Base-by-base conservation (phyloP, 1,140 invertebrate species). In the Orchesella cincta region DNA sequence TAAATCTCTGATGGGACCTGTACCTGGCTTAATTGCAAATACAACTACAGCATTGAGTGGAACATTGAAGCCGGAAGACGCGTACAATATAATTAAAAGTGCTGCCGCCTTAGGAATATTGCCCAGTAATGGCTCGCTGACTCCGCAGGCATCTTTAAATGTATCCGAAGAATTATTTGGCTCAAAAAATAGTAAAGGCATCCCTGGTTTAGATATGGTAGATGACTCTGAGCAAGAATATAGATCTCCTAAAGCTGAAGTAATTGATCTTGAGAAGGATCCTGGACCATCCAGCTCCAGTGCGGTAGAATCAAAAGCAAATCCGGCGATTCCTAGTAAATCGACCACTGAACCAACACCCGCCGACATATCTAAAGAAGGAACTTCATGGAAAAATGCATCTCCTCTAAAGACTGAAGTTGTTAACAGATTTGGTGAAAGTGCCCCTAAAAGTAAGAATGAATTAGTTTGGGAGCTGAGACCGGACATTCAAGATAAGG, bases 131-230 rank as follows among this genome's bases (percentile, higher is more conserved):
- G 31, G 31, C 31, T 29, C 62, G 1, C 26, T 67, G 12, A 29
- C 62, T 3, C 31, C 62, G 8, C 39, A 8, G 20, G 29, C 39
- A 28, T 14, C 71, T 36, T 31, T 73, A 14, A 73, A 73, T 35
- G 71, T 73, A 26, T 73, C 71, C 8, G 35, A 73, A 73, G 71
- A 73, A 26, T 26, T 73, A 8, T 73, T 73, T 46, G 71, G 71
- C 8, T 46, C 35, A 1, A 73, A 51, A 26, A 73, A 29, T 36
- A 23, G 14, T 14, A 73, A 73, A 46, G 71, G 71, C 1, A 73
- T 73, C 46, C 71, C 71, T 3, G 71, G 71, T 1, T 73, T 73
- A 29, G 71, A 73, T 39, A 8, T 73, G 1, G 28, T 46, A 16
- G 34, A 26, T 8, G n/a, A n/a, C n/a, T n/a, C n/a, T n/a, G n/a